A percentile compares a stretch with the other conserved stretches of the same genome.
phyloP scores from a whole-genome alignment of 2,113 vertebrate species.

The Callospermophilus lateralis region DNA sequence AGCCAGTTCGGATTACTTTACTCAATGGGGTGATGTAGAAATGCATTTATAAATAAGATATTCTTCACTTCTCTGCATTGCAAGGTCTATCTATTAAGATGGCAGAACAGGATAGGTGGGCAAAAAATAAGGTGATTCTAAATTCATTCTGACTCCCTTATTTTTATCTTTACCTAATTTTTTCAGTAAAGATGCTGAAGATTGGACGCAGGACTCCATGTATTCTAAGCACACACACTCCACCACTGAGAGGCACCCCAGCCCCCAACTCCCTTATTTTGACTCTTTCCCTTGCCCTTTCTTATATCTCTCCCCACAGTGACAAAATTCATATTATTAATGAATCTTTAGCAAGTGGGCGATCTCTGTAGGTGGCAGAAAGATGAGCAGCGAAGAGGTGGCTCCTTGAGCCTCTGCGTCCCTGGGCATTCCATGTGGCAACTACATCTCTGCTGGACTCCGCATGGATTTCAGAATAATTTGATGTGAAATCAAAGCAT shows the following conservation, averaged over 20 bases:
- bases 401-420: neutral
- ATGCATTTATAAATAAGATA: neutral
- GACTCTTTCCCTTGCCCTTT: neutral
- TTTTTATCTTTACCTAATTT: neutral
- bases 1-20: neutral
- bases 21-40: neutral
- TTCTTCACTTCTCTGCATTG: neutral
- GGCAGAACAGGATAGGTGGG: neutral
- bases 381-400: neutral
- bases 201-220: neutral
- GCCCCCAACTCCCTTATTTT: neutral
- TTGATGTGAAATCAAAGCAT: neutral
- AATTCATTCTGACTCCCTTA: slow-evolving; percentile 4
- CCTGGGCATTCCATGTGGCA: neutral
- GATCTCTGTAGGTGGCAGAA: neutral
- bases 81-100: neutral
- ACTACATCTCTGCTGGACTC: neutral
- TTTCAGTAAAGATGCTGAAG: neutral
- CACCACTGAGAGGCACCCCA: neutral
- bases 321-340: neutral
- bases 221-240: too few relatives aligned
- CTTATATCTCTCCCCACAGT: neutral
- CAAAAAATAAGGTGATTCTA: neutral
- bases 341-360: neutral
- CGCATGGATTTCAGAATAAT: neutral